Conservation (phyloP, 92 coral and sea anemone genomes). For the Heteractis magnifica region DNA sequence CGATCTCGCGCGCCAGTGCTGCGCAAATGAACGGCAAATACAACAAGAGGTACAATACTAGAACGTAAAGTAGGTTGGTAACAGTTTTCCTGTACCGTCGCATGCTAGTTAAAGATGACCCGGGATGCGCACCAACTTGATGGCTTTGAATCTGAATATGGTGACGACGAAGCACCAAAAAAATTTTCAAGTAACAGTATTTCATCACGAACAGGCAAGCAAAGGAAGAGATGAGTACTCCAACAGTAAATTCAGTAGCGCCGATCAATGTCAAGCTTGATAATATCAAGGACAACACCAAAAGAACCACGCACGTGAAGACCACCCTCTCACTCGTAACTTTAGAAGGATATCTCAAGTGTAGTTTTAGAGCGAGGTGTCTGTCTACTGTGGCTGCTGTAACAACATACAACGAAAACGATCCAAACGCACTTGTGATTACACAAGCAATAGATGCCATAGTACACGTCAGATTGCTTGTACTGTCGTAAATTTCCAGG, state of each 20-base stretch:
- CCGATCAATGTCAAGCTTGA: background rate
- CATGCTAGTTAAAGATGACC: background rate
- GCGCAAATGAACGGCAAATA: background rate
- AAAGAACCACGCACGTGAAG: background rate
- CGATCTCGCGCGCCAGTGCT: background rate
- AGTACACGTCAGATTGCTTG: background rate
- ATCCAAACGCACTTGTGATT: background rate
- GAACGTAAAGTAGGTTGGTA: background rate
- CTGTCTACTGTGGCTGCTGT: slow-evolving; percentile 1
- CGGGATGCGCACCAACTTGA: background rate
- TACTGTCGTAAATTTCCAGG: background rate
- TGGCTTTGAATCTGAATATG: background rate
- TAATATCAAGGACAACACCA: background rate
- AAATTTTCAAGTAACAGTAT: background rate
- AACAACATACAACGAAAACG: background rate
- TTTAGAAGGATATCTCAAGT: background rate
- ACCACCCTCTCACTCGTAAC: background rate
- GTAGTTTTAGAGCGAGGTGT: background rate
- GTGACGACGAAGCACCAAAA: background rate
- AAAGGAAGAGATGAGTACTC: background rate
- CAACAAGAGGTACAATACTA: background rate
- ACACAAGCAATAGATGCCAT: background rate
- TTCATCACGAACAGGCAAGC: background rate
- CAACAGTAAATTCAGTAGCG: background rate
- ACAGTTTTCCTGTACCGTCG: background rate